Conservation (phyloP, 2,113 vertebrate genomes). For the Spizaetus ornatus region DNA sequence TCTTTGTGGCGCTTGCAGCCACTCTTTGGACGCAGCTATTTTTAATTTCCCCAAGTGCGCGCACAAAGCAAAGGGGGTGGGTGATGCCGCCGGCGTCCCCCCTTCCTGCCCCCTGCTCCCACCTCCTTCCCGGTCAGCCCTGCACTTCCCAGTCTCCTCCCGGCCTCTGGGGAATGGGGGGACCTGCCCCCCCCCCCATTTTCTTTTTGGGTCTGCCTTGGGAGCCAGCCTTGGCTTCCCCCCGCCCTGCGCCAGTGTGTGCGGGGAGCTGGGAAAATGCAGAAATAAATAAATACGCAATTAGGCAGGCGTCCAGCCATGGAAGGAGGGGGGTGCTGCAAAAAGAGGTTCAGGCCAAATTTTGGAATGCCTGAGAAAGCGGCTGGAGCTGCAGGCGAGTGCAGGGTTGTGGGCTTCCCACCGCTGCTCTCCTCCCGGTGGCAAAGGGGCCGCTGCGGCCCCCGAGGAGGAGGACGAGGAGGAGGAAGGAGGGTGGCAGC, state of each 20-base stretch:
- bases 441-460: rapidly evolving
- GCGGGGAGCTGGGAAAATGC: conserved; percentile 68
- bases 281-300: conserved; percentile 75
- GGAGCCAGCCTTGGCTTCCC: not conserved
- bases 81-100: conserved; percentile 1
- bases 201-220: not conserved
- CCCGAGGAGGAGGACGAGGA: not conserved
- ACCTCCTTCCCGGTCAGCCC: not conserved
- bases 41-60: conserved; percentile 46
- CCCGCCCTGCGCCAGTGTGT: not conserved
- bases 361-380: conserved; percentile 73
- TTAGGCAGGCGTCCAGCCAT: conserved; percentile 71
- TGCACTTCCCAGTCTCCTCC: not conserved
- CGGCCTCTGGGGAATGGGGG: not conserved
- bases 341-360: conserved; percentile 25
- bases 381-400: not conserved
- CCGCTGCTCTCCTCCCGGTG: rapidly evolving
- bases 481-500: not conserved
- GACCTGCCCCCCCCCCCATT: not conserved
- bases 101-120: not conserved
- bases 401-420: conserved; percentile 65
- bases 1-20: conserved; percentile 26
- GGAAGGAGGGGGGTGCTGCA: conserved; percentile 30
- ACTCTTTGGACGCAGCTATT: conserved; percentile 61
- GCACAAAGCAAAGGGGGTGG: conserved; percentile 25